Evolutionary conservation across 2,113 vertebrate species (phyloP).

Genomic region (Megatriorchis doriae): DNA sequence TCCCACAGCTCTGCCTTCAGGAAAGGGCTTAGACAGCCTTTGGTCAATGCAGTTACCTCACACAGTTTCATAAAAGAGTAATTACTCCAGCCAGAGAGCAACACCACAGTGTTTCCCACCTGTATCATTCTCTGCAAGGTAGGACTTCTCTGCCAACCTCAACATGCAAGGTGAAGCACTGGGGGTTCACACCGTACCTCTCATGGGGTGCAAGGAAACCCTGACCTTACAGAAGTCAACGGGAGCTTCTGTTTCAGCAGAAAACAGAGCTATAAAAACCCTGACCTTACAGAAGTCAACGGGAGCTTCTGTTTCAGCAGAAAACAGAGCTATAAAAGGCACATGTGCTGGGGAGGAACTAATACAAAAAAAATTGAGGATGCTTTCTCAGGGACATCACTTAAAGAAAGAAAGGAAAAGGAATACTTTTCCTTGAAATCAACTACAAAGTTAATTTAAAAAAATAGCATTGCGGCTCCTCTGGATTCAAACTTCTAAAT

Average conservation of each 20-base stretch:
- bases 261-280: not conserved
- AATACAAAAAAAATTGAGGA: not conserved
- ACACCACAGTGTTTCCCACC: not conserved
- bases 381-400: not conserved
- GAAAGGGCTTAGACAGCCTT: not conserved
- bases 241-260: not conserved
- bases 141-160: not conserved
- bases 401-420: not conserved
- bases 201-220: not conserved
- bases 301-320: not conserved
- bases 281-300: not conserved
- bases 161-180: fast-evolving
- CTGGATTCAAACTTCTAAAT: not conserved
- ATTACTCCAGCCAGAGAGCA: not conserved
- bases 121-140: not conserved
- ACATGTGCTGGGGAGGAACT: not conserved
- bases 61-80: not conserved
- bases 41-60: fast-evolving
- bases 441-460: not conserved
- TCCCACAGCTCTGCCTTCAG: not conserved
- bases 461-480: not conserved
- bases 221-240: not conserved
- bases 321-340: not conserved
- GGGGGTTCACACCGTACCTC: not conserved
- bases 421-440: not conserved